phyloP scores from a whole-genome alignment of 1,140 invertebrate genomes.

The Seison nebaliae region DNA sequence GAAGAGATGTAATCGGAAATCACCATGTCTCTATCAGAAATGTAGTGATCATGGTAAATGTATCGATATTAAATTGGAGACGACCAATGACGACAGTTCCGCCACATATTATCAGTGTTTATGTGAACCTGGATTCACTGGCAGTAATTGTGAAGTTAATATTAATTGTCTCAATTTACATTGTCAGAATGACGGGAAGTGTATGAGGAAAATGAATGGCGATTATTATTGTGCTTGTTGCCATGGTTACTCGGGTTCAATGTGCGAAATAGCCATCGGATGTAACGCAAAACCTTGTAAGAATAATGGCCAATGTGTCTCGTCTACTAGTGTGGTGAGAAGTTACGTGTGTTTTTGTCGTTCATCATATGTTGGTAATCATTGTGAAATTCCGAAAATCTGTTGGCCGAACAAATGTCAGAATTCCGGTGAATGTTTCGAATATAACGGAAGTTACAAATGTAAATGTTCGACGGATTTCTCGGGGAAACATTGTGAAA shows the following conservation, averaged over 20 bases:
- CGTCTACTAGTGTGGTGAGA: background rate
- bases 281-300: conserved; percentile 8
- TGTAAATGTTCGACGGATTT: conserved; percentile 5
- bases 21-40: too few relatives aligned
- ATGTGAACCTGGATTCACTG: conserved; percentile 14
- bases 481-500: conserved; percentile 3
- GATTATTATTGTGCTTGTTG: background rate
- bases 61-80: too few relatives aligned
- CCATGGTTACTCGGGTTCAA: background rate
- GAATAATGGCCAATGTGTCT: conserved; percentile 4
- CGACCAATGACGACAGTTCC: background rate
- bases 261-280: background rate
- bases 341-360: conserved; percentile 17
- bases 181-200: conserved; percentile 27
- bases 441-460: conserved; percentile 2
- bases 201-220: conserved; percentile 15
- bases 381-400: conserved; percentile 17
- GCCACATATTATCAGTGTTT: conserved; percentile 15
- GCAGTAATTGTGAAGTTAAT: conserved; percentile 13
- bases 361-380: conserved; percentile 16
- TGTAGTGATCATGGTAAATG: too few relatives aligned
- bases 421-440: conserved; percentile 2
- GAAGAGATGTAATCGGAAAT: conserved; percentile 7
- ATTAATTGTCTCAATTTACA: conserved; percentile 17
- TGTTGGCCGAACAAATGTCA: conserved; percentile 5